Percentiles rank a stretch among this genome's conserved stretches.
phyloP scores from a whole-genome alignment of 1,140 invertebrate genomes.

The Anastatus disparis region DNA sequence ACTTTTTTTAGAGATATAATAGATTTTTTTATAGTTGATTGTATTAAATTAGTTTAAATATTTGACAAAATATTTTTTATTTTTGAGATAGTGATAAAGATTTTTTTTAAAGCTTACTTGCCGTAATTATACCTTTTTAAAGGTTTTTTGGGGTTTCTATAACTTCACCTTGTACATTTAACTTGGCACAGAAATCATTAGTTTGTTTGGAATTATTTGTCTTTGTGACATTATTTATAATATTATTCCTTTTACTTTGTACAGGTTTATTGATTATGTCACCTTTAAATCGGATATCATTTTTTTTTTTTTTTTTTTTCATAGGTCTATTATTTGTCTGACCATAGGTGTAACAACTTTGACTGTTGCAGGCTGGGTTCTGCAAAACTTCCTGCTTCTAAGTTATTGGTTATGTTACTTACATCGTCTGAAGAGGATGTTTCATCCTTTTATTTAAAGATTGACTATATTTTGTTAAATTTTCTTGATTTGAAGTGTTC shows the following conservation, averaged over 20 bases:
- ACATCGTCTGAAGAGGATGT: conserved; percentile 50
- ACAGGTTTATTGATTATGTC: conserved; percentile 10
- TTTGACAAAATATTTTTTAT: no score
- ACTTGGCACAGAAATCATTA: conserved; percentile 46
- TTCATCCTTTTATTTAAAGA: not conserved
- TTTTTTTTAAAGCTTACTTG: no score
- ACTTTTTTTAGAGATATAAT: no score
- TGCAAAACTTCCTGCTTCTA: conserved; percentile 39
- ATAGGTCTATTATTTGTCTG: conserved; percentile 16
- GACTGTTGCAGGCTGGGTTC: conserved; percentile 36
- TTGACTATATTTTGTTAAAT: conserved; percentile 21
- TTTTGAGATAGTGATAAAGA: no score
- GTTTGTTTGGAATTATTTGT: not conserved
- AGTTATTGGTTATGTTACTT: conserved; percentile 53
- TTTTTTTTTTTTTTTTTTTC: no score
- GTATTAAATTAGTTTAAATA: no score
- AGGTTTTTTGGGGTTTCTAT: conserved; percentile 52
- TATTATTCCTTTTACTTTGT: conserved; percentile 24
- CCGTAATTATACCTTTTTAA: no score
- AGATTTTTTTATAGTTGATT: no score
- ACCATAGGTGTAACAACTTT: conserved; percentile 48
- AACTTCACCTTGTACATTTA: conserved; percentile 52
- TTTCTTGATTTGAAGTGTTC: conserved; percentile 37
- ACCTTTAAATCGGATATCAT: conserved; percentile 34
- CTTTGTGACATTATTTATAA: not conserved